Conservation (phyloP, 2,888 invertebrate species). For the Cecidostiba fungosa region DNA sequence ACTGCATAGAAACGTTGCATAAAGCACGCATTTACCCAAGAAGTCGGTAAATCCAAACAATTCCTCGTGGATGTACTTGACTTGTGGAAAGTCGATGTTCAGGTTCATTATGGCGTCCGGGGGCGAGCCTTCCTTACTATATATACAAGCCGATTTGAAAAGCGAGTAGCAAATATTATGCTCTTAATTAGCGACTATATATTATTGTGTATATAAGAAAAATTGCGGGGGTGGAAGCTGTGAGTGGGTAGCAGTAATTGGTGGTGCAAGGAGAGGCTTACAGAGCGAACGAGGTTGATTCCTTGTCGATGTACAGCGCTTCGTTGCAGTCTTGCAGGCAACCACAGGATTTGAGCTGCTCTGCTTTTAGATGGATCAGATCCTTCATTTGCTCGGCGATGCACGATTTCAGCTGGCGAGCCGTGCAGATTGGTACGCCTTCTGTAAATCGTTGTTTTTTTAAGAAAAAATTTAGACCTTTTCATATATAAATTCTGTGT, state of each 20-base stretch:
- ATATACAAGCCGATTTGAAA: background rate
- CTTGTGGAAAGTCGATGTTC: constrained; percentile 38
- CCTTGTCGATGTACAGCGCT: constrained; percentile 44
- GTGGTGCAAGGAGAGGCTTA: constrained; percentile 22
- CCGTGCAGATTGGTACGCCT: constrained; percentile 20
- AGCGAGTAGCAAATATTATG: background rate
- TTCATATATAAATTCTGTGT: no score
- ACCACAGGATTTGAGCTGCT: constrained; percentile 21
- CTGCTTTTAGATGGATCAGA: background rate
- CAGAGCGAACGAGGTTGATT: constrained; percentile 35
- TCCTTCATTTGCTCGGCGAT: background rate
- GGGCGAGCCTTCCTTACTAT: constrained; percentile 46
- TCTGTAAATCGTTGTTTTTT: background rate
- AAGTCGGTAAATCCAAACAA: constrained; percentile 40
- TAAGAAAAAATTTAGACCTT: no score
- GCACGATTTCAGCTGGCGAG: constrained; percentile 12
- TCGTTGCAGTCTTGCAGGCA: constrained; percentile 44
- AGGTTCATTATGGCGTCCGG: constrained; percentile 46
- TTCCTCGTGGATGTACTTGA: constrained; percentile 53
- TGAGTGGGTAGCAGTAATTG: background rate
- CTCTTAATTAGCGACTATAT: background rate
- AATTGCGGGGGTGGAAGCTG: background rate
- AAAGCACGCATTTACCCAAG: constrained; percentile 15
- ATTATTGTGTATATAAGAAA: background rate
- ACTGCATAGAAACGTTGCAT: background rate